Base-by-base conservation (phyloP, 2,888 invertebrate genomes). In the Cantharis nigra region DNA sequence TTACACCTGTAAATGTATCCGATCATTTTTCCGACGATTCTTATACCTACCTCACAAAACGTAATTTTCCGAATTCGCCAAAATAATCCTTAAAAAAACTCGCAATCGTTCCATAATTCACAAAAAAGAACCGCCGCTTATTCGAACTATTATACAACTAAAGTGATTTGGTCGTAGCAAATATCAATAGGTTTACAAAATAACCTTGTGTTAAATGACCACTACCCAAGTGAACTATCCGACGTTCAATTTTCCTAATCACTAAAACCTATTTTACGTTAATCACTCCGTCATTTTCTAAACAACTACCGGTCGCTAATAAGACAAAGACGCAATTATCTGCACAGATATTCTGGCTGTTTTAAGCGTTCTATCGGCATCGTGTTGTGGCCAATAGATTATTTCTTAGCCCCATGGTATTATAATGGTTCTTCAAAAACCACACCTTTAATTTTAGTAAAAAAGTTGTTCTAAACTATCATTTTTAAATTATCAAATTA, bases 261-360 rank as follows among this genome's bases (percentile, higher is more conserved):
- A 71, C 30, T 63, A 74, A 80, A 81, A 81, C 78, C 78, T 71
- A 77, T 76, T 77, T 75, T 75, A 78, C 78, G 63, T 62, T 33
- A 64, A 70, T 63, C 71, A 75, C 69, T 78, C 80, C 75, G 65
- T 81, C 81, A 78, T 79, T 80, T 78, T 81, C 77, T 75, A 70
- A 69, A 18, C 69, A 69, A 63, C 26, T 49, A 63, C 62, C 67
- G 10, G 65, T 26, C 62, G 18, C 49, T 14, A 73, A 75, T 64
- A 65, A 75, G 82, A 82, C 81, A 81, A 80, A 80, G 81, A 80
- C 76, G 72, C 78, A 81, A 81, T 80, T 77, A 80, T 74, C 67
- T 71, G 63, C 72, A 78, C 80, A 79, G 81, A 81, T 78, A 79
- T 78, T 73, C 79, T 75, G 70, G 67, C 70, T 75, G 71, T 69